A percentile compares a stretch with the other conserved stretches of the same genome.
phyloP scores from a whole-genome alignment of 2,113 vertebrate genomes.

The Myotis davidii region DNA sequence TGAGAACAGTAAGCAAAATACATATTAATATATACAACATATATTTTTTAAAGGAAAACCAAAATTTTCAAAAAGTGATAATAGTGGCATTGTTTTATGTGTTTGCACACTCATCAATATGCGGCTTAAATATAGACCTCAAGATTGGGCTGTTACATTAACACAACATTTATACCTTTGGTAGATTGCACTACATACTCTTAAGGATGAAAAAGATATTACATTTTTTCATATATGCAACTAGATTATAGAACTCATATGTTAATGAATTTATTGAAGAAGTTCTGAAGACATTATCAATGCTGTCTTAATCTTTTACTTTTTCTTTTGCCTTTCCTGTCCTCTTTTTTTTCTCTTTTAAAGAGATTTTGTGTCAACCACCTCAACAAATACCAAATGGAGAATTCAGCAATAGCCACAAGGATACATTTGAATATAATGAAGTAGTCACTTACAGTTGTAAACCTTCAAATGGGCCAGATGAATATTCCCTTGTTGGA shows the following conservation, averaged over 20 bases:
- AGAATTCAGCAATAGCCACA: rapidly evolving
- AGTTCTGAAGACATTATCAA: too few relatives aligned
- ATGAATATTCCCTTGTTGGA: slow-evolving; percentile 79
- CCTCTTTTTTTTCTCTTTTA: too few relatives aligned
- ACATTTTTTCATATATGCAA: too few relatives aligned
- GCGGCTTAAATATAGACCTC: background rate
- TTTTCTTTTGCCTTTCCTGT: too few relatives aligned
- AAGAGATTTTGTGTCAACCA: slow-evolving; percentile 73
- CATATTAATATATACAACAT: background rate
- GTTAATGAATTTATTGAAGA: background rate
- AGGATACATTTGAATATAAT: slow-evolving; percentile 1
- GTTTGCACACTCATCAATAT: background rate
- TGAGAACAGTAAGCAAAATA: background rate
- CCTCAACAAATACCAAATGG: slow-evolving; percentile 77
- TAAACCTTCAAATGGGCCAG: rapidly evolving
- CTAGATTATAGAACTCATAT: too few relatives aligned
- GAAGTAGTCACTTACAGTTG: slow-evolving; percentile 76
- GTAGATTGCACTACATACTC: background rate
- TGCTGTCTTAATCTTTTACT: too few relatives aligned
- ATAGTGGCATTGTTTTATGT: background rate
- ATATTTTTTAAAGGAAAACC: background rate
- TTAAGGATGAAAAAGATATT: background rate
- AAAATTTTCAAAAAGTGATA: background rate
- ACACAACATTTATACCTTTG: background rate
- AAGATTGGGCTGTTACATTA: background rate